Base-by-base conservation (phyloP, 2,113 vertebrate genomes). In the Talpa occidentalis region DNA sequence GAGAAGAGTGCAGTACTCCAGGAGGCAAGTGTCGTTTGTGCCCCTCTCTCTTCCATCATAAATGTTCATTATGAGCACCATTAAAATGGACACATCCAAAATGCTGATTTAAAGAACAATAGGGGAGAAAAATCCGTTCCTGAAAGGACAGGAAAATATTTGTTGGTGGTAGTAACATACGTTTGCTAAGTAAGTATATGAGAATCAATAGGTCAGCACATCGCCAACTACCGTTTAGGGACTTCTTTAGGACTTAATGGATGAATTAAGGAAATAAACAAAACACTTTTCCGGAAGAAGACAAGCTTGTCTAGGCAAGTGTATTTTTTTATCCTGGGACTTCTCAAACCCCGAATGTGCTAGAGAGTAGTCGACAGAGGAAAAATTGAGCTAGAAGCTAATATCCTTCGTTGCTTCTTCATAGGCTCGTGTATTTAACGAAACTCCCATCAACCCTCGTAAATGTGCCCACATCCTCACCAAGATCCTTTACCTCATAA, bases 401-500 rank as follows among this genome's bases (percentile, higher is more conserved):
- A 91, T 67, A 22, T 47, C 14, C 21, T 84, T 26, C 21, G 4
- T 90, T 83, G 47, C 95, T 97, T 96, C 42, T 94, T 98, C 95
- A 52, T 94, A 99, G 98, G 98, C 98, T 91, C 98, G 98, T 28
- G 97, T 99, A 59, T 99, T 99, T 96, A 99, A 99, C 0, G 98
- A 99, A 95, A 99, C 98, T 47, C 98, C 98, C 6, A 98, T 99
- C 97, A 99, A 99, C 96, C 99, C 99, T 14, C 97, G 99, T 97
- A 99, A 99, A 99, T 99, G 99, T 97, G 99, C 99, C 88, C 99
- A 99, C 93, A 99, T 99, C 93, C 99, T 99, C 94, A 99, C 99
- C 97, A 99, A 99, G 98, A 99, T 99, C 28, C 99, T 99, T 80
- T 99, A 99, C 97, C 98, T 99, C 91, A 99, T 99, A 97, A 99